Conservation (phyloP, 2,113 vertebrate species). For the Peromyscus maniculatus region DNA sequence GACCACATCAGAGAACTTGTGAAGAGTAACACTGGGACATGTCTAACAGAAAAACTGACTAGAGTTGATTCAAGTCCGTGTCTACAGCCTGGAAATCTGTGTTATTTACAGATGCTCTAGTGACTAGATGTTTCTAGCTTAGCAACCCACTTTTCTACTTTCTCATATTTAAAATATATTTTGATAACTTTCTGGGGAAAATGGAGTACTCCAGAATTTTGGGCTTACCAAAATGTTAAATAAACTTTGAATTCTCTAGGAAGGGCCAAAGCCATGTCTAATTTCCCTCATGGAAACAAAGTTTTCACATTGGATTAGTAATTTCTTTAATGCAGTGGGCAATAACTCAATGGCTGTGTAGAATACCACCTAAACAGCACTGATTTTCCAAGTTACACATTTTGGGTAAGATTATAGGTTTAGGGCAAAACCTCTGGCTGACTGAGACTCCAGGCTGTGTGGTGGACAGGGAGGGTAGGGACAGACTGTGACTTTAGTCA, state of each 20-base stretch:
- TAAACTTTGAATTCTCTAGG: not conserved
- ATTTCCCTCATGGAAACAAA: not conserved
- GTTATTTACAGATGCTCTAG: not conserved
- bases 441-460: not conserved
- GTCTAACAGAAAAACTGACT: not conserved
- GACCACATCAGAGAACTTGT: conserved; percentile 2
- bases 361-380: not conserved
- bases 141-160: conserved; percentile 11
- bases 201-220: conserved; percentile 45
- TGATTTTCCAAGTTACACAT: not conserved
- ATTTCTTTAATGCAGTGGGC: not conserved
- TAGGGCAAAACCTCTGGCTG: not conserved
- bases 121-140: not conserved
- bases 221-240: conserved; percentile 43
- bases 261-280: conserved; percentile 31
- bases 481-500: not conserved
- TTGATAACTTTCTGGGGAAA: conserved; percentile 30
- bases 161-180: conserved; percentile 48
- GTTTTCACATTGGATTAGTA: not conserved
- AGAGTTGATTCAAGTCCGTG: not conserved
- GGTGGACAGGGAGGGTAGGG: not conserved
- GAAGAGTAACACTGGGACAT: not conserved
- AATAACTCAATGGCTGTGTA: not conserved
- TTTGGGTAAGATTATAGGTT: not conserved
- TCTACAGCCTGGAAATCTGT: not conserved